These are phyloP conservation scores for Orchestes rusci DNA, from an alignment of 2,888 invertebrate genomes.

Conservation along the genomic window DNA sequence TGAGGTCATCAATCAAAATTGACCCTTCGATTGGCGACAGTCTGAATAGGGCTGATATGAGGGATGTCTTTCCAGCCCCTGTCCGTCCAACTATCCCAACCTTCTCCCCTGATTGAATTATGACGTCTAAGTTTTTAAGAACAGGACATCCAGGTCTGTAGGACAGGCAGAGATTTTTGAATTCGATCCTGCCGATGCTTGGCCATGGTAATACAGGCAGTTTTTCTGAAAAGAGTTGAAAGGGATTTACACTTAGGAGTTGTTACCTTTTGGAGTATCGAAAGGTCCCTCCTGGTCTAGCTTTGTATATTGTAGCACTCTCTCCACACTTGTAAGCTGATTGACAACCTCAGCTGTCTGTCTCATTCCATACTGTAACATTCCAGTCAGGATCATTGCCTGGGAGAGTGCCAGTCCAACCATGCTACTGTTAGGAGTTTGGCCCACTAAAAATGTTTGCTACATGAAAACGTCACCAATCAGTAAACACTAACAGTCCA, in stretches of 20 bases:
- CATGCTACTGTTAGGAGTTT: slow-evolving; percentile 37
- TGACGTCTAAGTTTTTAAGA: slow-evolving; percentile 56
- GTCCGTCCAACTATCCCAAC: slow-evolving; percentile 83
- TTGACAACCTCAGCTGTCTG: slow-evolving; percentile 77
- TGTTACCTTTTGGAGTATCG: slow-evolving; percentile 45
- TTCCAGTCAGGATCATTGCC: slow-evolving; percentile 52
- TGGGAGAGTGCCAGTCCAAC: slow-evolving; percentile 62
- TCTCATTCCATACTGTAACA: slow-evolving; percentile 72
- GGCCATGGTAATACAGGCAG: slow-evolving; percentile 48
- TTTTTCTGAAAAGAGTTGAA: slow-evolving; percentile 6
- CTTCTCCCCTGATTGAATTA: slow-evolving; percentile 58
- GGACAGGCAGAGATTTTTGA: slow-evolving; percentile 54
- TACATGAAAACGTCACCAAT: background rate
- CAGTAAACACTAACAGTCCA: slow-evolving; percentile 28
- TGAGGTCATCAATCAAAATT: slow-evolving; percentile 68
- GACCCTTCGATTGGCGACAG: slow-evolving; percentile 70
- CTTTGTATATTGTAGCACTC: slow-evolving; percentile 76
- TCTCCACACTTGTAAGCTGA: slow-evolving; percentile 73
- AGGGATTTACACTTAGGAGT: background rate
- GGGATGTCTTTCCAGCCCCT: slow-evolving; percentile 80
- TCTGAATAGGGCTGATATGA: slow-evolving; percentile 78
- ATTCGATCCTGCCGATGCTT: slow-evolving; percentile 50
- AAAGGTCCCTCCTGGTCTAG: slow-evolving; percentile 64
- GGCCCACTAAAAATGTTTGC: slow-evolving; percentile 1
- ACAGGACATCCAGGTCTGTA: slow-evolving; percentile 61